Percentiles rank a stretch among this genome's conserved stretches.
Conservation (phyloP, 1,140 invertebrate species). For the Homarus americanus region DNA sequence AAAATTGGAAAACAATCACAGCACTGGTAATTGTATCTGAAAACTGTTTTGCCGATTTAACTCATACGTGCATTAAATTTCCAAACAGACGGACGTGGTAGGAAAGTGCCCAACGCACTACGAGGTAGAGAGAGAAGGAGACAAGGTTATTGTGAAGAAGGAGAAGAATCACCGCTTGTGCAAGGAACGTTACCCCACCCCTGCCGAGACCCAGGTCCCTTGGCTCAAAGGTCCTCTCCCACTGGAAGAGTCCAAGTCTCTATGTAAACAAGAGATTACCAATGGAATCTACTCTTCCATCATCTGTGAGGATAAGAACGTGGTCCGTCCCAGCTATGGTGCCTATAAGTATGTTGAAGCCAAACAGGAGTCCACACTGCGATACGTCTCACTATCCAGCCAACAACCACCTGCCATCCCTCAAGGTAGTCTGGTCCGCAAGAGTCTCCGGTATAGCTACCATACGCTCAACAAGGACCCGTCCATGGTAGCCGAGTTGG, state of each 20-base stretch:
- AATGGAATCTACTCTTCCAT: constrained; percentile 49
- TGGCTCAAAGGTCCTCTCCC: constrained; percentile 64
- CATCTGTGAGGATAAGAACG: constrained; percentile 57
- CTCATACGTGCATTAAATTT: not conserved
- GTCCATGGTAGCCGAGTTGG: constrained; percentile 31
- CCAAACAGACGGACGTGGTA: constrained; percentile 64
- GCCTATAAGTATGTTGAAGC: constrained; percentile 53
- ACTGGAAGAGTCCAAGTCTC: constrained; percentile 47
- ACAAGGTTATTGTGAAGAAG: constrained; percentile 48
- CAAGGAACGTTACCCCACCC: constrained; percentile 50
- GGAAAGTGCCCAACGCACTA: constrained; percentile 66
- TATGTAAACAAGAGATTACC: constrained; percentile 63
- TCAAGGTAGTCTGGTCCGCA: not conserved
- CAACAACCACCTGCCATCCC: not conserved
- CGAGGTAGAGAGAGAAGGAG: constrained; percentile 35
- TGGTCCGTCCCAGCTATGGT: constrained; percentile 53
- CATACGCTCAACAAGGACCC: constrained; percentile 43
- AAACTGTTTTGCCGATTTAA: not conserved
- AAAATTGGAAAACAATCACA: not conserved
- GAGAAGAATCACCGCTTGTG: constrained; percentile 65
- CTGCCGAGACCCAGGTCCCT: constrained; percentile 38
- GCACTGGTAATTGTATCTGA: not conserved
- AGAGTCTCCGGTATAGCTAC: constrained; percentile 26
- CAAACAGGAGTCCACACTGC: constrained; percentile 50
- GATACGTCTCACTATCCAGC: constrained; percentile 23